Evolutionary conservation across 1,140 invertebrate genomes (phyloP), one percentile per base, ranked within the genome.

Genomic region (Solenopsis fugax): DNA sequence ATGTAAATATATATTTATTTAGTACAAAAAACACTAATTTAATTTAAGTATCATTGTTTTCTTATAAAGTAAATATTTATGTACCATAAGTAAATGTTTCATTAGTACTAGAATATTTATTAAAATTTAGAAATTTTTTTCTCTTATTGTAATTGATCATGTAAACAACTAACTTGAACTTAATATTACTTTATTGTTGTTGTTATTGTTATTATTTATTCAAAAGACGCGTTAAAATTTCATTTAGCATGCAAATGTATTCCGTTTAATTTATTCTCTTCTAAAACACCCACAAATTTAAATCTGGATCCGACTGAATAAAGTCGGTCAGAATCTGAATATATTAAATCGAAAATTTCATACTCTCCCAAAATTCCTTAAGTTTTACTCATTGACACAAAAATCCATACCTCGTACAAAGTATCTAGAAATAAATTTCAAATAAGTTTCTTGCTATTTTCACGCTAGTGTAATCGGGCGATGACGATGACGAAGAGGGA

Each of bases 381-480:
- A 80, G 9, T 45, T 81, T 81, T 58, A 77, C 58, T 62, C 75
- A 62, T 41, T 62, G 16, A 45, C 34, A 54, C 10, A 13, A 24
- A 48, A 72, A 72, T 48, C 16, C 13, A 50, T 24, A 7, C 34
- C 4, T 24, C 16, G 48, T 34, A 16, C n/a, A 29, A 56, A 56
- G 9, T 13, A 45, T 2, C 3, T 41, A 21, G 5, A 41, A 29
- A 29, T 29, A 29, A 29, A 29, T 2, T 56, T 54, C 13, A 67
- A 69, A 54, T 54, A 41, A 37, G 1, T 58, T n/a, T 24, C 50
- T 48, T 13, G 41, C 45, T 10, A 21, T 71, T 58, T 29, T 13
- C 18, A 12, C 67, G 24, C n/a, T 75, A 84, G 60, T 60, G 58
- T 37, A 54, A 72, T 41, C 37, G 37, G 5, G 6, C 13, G 64